Evolutionary conservation across 2,797 vertebrate genomes (phyloP).

Genomic region (Dipus sagitta): DNA sequence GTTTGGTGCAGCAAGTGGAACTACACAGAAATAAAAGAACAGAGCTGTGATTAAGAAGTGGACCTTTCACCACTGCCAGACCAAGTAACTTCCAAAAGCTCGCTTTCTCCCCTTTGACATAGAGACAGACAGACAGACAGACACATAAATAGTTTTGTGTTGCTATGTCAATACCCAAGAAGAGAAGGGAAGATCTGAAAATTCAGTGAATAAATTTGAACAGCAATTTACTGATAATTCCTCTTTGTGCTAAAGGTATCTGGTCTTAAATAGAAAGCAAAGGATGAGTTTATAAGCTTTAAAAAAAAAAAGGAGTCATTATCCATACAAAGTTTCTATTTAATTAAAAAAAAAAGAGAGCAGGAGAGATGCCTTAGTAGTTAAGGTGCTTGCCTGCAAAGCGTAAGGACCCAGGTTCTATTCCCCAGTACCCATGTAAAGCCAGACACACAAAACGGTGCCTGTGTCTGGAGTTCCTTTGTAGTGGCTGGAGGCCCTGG

Average conservation of each 20-base stretch:
- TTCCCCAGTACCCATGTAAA: no score
- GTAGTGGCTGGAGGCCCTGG: no score
- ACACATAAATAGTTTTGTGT: neutral
- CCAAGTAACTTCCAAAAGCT: conserved; percentile 13
- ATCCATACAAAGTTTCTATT: no score
- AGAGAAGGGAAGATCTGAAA: conserved; percentile 61
- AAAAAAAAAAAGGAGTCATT: neutral
- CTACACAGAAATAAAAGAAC: conserved; percentile 46
- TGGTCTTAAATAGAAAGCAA: neutral
- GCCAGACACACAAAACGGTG: no score
- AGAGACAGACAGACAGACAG: conserved; percentile 42
- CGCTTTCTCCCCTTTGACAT: neutral
- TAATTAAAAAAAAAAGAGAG: no score
- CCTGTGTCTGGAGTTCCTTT: no score
- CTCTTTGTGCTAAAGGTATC: conserved; percentile 30
- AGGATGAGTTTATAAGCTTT: neutral
- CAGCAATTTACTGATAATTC: conserved; percentile 53
- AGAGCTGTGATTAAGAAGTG: conserved; percentile 54
- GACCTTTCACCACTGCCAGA: neutral
- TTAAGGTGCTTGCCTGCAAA: no score
- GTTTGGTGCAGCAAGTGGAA: conserved; percentile 68
- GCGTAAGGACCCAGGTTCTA: no score
- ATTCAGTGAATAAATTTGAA: conserved; percentile 36
- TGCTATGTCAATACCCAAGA: conserved; percentile 15
- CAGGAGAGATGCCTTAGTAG: no score